Base-by-base conservation (phyloP, 2,113 vertebrate genomes). In the Scomber scombrus region DNA sequence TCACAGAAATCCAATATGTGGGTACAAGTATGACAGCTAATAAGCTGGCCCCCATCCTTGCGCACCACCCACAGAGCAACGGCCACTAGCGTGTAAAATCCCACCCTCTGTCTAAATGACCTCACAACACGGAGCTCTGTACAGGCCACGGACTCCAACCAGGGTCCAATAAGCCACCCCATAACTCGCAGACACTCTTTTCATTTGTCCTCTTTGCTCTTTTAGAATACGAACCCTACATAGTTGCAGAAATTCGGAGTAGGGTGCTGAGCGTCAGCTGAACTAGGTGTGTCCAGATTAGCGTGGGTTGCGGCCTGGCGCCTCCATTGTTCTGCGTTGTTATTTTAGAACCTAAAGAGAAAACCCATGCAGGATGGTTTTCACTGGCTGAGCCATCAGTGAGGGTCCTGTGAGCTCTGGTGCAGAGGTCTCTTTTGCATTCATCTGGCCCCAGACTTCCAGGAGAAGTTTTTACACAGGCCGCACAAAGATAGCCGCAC, bases 11-110 rank as follows among this genome's bases (percentile, higher is more conserved):
- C 77, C 66, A 94, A 92, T 91, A 93, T 87, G 80, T 75, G 88
- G 89, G 86, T 86, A 92, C 65, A 86, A 84, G 90, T 80, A 81
- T 88, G 86, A 93, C 90, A 92, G 88, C 77, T 89, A 92, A 95
- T 93, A 91, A 67, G 75, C 79, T 86, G 81, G 86, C 84, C 79
- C 43, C 62, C 56, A 51, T 85, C 61, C 85, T 81, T 6, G 88
- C 66, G 62, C 70, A 89, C 91, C 92, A 92, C 93, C 93, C 89
- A 93, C 87, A 15, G 75, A 81, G 90, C 15, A 51, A 82, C 49
- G 15, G 79, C 78, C 66, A 18, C 71, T 79, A 76, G 78, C 68
- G 58, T 49, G 75, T 75, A 71, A 87, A 86, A 82, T 88, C 84
- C 81, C 78, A 82, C 78, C 68, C 64, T 88, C 56, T 49, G 68